Base-by-base conservation (phyloP, 2,797 vertebrate genomes). In the Rhinella marina region DNA sequence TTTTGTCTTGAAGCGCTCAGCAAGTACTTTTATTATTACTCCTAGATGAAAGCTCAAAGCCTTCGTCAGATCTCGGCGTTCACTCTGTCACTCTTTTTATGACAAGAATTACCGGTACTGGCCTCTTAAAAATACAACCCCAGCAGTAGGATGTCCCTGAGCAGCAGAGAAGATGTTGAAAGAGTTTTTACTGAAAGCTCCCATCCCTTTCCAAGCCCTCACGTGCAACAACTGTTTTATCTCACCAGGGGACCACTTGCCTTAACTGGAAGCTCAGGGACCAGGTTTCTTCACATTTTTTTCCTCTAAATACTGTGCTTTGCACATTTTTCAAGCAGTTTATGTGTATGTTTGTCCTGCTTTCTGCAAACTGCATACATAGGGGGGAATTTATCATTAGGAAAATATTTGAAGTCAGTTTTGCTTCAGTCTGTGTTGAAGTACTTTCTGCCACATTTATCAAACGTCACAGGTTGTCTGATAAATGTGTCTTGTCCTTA, bases 161-260 rank as follows among this genome's bases (percentile, higher is more conserved):
- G 77, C 52, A 10, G 77, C 64, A 25, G 64, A 72, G 72, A 54
- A 83, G 17, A 72, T 21, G 25, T 21, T 72, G 27, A 72, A 64
- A 64, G 57, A 64, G 64, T 81, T n/a, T 64, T 11, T 64, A n/a
- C 29, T 64, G 41, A 50, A 72, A 52, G 64, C 11, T 83, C 52
- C 82, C 10, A 13, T 57, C 52, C 41, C 62, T 50, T 57, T 9
- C 66, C 52, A 11, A 68, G 48, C 64, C 66, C 81, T 54, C 19
- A 13, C 48, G 56, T 70, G 25, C 52, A 54, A 25, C 50, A 70
- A 50, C 10, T 56, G 82, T 56, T 75, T 75, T 59, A 81, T 87
- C 79, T 61, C 86, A 82, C 56, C 68, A 54, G 86, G 86, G 57
- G 68, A 61, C 56, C 32, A 4, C n/a, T 79, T 87, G n/a, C 79